These are phyloP conservation scores for Sarcoramphus papa DNA, from an alignment of 2,797 vertebrate species.

Conservation along the genomic window DNA sequence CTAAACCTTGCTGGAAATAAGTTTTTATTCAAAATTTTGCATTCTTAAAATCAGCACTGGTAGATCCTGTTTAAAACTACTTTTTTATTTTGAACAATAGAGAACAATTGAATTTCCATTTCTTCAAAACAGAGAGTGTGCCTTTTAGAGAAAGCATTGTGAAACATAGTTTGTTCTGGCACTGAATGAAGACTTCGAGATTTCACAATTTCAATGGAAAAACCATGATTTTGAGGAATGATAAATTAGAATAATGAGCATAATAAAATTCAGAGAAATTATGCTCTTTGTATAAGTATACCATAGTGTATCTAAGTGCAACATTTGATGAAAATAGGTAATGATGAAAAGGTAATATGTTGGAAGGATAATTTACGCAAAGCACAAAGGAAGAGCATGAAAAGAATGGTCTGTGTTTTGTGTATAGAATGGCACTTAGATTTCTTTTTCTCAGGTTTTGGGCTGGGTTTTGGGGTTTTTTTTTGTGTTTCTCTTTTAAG, in stretches of 20 bases:
- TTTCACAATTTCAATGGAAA: background rate
- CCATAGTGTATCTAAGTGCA: background rate
- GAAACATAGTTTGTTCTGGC: background rate
- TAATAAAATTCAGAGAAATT: background rate
- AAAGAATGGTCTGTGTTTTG: background rate
- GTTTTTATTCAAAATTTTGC: background rate
- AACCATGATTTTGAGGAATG: background rate
- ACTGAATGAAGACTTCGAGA: background rate
- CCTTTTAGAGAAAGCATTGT: background rate
- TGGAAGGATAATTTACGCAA: background rate
- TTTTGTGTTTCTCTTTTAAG: background rate
- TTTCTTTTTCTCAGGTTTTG: background rate
- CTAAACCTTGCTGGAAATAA: background rate
- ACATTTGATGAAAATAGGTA: background rate
- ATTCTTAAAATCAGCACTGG: background rate
- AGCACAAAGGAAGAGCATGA: background rate
- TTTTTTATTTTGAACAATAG: background rate
- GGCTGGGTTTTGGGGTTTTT: fast-evolving
- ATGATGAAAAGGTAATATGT: background rate
- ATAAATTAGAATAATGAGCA: background rate
- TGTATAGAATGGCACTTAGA: background rate
- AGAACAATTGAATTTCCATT: background rate
- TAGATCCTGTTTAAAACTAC: background rate
- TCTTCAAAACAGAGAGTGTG: background rate
- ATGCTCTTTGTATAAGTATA: background rate